phyloP scores from a whole-genome alignment of 2,797 vertebrate species.

The Mormyrus proboscirostris region DNA sequence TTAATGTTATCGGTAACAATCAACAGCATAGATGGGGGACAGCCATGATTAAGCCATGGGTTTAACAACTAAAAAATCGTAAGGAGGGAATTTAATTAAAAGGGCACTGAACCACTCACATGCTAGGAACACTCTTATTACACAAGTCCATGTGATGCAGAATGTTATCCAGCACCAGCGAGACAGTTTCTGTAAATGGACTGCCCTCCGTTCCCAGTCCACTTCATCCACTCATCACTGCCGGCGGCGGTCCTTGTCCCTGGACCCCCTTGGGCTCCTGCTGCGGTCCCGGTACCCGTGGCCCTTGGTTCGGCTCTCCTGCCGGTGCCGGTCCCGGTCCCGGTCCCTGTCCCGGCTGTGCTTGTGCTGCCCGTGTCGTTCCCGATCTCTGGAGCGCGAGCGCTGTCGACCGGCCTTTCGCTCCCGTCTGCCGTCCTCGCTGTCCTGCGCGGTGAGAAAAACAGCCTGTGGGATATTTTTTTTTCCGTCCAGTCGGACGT shows the following conservation, averaged over 20 bases:
- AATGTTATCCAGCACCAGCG: neutral
- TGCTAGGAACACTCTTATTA: neutral
- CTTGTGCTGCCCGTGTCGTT: slow-evolving; percentile 39
- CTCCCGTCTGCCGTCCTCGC: slow-evolving; percentile 63
- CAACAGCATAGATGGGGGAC: neutral
- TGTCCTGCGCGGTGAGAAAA: slow-evolving; percentile 45
- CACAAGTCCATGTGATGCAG: neutral
- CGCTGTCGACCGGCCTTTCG: slow-evolving; percentile 56
- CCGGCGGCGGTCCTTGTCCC: slow-evolving; percentile 69
- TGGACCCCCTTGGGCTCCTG: slow-evolving; percentile 73
- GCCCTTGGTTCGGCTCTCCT: slow-evolving; percentile 50
- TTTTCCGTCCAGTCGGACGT: neutral
- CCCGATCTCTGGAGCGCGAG: slow-evolving; percentile 53
- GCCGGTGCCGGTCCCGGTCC: slow-evolving; percentile 60
- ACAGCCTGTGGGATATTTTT: neutral
- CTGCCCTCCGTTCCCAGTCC: neutral
- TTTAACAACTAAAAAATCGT: neutral
- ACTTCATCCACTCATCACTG: slow-evolving; percentile 37
- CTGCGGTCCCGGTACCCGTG: slow-evolving; percentile 64
- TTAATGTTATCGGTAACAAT: neutral
- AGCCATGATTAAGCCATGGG: neutral
- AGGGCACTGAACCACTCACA: neutral
- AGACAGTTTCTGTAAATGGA: neutral
- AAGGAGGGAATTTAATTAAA: neutral
- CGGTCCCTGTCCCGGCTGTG: slow-evolving; percentile 48